Evolutionary conservation across 1,140 invertebrate genomes (phyloP), one percentile per base, ranked within the genome.

Genomic region (Eupeodes corollae): DNA sequence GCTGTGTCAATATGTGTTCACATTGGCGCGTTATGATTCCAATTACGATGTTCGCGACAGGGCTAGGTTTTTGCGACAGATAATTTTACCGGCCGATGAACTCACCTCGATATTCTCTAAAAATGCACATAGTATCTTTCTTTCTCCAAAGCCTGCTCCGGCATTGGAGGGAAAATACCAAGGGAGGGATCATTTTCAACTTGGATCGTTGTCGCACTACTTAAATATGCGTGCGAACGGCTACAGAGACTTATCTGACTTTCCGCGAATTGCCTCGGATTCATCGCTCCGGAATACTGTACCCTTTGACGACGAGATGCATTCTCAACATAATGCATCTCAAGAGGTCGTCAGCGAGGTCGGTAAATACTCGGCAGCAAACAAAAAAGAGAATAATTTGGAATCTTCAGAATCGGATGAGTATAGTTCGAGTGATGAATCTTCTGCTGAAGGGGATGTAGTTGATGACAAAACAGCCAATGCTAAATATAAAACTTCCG

Each of bases 41-140:
- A 97, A 93, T 69, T 99, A 99, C 63, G 96, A 99, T 71, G 94
- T 99, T 35, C 74, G 97, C 34, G 97, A 99, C 73, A 75, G 94
- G 2, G 88, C 90, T 3, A 72, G 95, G 16, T 85, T 97, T 57
- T 71, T 98, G 14, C 78, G 82, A 18, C 82, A 84, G 30, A 85
- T 97, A 54, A 79, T 94, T 5, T 80, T 87, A 57, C 78, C 82
- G 11, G 66, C 74, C 42, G 74, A 74, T 49, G 64, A 68, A 47
- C 59, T 53, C 63, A 73, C 57, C 57, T 71, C 67, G 18, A 72
- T 78, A 46, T 66, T 96, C 5, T 66, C 78, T 1, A 74, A 80
- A 48, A 77, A 86, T 68, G 85, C 87, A 0, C 82, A 84, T 52
- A 80, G 82, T 54, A 88, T 98, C 53, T 94, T 99, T 57, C 73